Percentiles rank a stretch among this genome's conserved stretches.
phyloP scores from a whole-genome alignment of 2,113 vertebrate species.

The Ranitomeya variabilis region DNA sequence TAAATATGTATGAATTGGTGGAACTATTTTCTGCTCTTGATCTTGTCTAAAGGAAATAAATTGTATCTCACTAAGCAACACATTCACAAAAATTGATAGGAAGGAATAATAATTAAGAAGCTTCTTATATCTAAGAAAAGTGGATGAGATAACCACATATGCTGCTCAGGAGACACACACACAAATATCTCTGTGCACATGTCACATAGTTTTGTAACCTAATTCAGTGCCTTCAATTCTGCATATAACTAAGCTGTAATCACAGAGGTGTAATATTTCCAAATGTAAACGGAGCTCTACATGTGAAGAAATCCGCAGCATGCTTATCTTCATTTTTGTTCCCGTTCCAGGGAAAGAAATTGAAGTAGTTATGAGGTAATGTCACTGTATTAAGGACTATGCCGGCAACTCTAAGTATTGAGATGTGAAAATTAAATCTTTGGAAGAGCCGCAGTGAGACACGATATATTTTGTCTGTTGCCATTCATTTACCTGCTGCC shows the following conservation, averaged over 20 bases:
- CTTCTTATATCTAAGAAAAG: neutral
- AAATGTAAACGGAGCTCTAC: constrained; percentile 6
- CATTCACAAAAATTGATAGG: neutral
- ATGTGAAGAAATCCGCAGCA: constrained; percentile 23
- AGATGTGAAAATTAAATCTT: constrained; percentile 11
- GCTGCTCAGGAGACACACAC: neutral
- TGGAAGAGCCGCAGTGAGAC: neutral
- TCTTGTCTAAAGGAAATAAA: neutral
- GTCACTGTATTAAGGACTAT: constrained; percentile 38
- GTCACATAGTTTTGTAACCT: constrained; percentile 11
- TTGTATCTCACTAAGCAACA: neutral
- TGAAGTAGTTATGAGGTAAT: constrained; percentile 56
- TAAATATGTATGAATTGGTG: neutral
- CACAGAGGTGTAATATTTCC: constrained; percentile 38
- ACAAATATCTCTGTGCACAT: constrained; percentile 1
- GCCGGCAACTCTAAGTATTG: constrained; percentile 26
- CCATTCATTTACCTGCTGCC: neutral
- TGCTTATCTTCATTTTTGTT: constrained; percentile 45
- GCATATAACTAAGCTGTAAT: neutral
- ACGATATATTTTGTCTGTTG: neutral
- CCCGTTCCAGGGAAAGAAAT: constrained; percentile 39
- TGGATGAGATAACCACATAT: neutral
- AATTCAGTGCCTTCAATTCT: neutral
- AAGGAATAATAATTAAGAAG: neutral
- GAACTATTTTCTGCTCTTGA: neutral